phyloP scores from a whole-genome alignment of 2,113 vertebrate species.

The Poicephalus gulielmi region DNA sequence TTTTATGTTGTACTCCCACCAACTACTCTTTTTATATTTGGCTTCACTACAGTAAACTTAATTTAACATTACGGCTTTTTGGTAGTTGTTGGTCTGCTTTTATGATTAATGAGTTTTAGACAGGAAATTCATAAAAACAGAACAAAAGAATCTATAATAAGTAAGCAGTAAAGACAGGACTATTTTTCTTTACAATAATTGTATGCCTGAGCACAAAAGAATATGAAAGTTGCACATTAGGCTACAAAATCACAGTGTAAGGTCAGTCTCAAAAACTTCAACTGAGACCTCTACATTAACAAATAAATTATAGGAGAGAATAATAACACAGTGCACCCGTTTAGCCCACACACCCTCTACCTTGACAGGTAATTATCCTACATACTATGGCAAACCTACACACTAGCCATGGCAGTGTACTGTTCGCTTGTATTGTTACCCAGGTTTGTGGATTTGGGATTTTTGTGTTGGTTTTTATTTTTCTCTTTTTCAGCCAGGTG shows the following conservation, averaged over 20 bases:
- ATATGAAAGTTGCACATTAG: background rate
- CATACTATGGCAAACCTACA: background rate
- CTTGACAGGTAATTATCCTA: background rate
- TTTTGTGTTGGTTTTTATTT: background rate
- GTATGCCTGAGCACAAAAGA: background rate
- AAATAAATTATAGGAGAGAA: background rate
- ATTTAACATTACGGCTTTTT: constrained; percentile 20
- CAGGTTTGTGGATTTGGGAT: background rate
- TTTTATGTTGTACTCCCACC: constrained; percentile 46
- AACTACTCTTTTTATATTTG: constrained; percentile 48
- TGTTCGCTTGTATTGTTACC: background rate
- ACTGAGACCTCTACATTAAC: background rate
- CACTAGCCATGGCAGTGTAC: background rate
- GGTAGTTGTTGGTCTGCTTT: constrained; percentile 45
- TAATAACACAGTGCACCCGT: background rate
- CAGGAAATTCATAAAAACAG: constrained; percentile 49
- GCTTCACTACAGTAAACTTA: constrained; percentile 59
- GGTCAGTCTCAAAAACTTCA: background rate
- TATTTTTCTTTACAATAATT: constrained; percentile 34
- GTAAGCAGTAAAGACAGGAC: background rate
- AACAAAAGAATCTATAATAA: constrained; percentile 47
- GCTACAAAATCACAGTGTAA: constrained; percentile 5
- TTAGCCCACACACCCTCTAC: background rate
- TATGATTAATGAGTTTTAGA: constrained; percentile 55
- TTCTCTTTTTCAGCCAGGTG: background rate